These are phyloP conservation scores for Donacobius atricapilla DNA, from an alignment of 2,113 vertebrate genomes.

Conservation along the genomic window DNA sequence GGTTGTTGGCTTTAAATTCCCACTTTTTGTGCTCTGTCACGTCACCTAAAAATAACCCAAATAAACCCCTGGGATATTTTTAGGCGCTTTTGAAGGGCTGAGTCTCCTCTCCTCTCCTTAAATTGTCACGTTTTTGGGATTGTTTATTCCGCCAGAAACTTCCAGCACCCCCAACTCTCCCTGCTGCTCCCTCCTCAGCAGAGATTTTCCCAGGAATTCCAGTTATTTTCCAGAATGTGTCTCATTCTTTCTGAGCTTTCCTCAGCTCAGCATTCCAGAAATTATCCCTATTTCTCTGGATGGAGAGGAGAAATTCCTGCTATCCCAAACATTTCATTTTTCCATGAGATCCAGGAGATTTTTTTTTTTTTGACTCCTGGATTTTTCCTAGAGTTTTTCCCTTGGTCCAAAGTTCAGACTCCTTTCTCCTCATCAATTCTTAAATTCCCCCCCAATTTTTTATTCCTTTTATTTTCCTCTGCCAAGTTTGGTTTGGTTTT, in stretches of 20 bases:
- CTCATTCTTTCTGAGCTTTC: background rate
- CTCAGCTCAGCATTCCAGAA: background rate
- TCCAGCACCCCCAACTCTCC: background rate
- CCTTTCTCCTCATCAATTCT: background rate
- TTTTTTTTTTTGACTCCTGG: background rate
- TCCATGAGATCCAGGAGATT: background rate
- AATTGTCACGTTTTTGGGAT: background rate
- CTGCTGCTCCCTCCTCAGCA: background rate
- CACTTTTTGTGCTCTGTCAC: background rate
- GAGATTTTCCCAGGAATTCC: background rate
- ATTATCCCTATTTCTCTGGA: background rate
- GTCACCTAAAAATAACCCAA: background rate
- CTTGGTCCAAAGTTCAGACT: background rate
- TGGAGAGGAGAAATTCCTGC: background rate
- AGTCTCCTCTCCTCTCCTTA: background rate
- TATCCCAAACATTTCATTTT: background rate
- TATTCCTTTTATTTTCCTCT: background rate
- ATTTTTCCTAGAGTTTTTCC: background rate
- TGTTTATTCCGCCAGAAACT: background rate
- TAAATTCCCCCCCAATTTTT: background rate
- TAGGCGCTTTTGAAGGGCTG: background rate
- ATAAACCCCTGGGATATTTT: background rate
- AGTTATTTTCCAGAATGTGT: background rate
- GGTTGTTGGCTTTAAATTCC: background rate
- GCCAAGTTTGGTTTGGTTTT: background rate